Conservation (phyloP, 2,113 vertebrate species). For the Microcebus murinus region DNA sequence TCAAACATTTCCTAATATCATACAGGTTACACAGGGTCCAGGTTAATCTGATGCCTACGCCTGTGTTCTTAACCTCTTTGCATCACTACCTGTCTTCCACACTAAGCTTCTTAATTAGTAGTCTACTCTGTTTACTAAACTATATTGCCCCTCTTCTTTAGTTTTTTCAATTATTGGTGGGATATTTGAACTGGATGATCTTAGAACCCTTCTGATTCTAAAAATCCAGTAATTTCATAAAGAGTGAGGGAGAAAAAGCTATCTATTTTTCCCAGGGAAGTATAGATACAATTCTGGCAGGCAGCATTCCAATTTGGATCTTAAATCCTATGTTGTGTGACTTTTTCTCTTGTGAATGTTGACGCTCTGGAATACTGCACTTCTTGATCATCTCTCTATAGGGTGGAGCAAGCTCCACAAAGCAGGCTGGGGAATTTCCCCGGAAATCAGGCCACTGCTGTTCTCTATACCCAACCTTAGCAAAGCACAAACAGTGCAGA, state of each 20-base stretch:
- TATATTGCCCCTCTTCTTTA: not conserved
- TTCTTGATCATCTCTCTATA: not conserved
- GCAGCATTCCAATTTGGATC: not conserved
- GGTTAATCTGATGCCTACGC: not conserved
- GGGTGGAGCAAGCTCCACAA: not conserved
- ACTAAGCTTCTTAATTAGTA: not conserved
- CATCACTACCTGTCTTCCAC: not conserved
- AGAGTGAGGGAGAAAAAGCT: not conserved
- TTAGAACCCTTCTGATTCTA: not conserved
- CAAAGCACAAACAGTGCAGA: not conserved
- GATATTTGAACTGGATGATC: not conserved
- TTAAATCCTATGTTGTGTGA: not conserved
- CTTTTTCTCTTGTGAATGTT: not conserved
- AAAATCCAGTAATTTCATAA: slow-evolving; percentile 40
- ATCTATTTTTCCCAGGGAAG: not conserved
- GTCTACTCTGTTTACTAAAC: not conserved
- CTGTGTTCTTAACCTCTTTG: not conserved
- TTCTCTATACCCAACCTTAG: not conserved
- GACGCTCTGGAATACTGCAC: not conserved
- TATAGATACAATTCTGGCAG: slow-evolving; percentile 25
- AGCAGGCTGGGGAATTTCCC: not conserved
- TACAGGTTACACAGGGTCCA: not conserved
- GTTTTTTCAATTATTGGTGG: slow-evolving; percentile 27
- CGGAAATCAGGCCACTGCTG: not conserved
- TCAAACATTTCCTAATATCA: slow-evolving; percentile 27